Conservation (phyloP, 2,113 vertebrate species). For the Actinemys pallida region DNA sequence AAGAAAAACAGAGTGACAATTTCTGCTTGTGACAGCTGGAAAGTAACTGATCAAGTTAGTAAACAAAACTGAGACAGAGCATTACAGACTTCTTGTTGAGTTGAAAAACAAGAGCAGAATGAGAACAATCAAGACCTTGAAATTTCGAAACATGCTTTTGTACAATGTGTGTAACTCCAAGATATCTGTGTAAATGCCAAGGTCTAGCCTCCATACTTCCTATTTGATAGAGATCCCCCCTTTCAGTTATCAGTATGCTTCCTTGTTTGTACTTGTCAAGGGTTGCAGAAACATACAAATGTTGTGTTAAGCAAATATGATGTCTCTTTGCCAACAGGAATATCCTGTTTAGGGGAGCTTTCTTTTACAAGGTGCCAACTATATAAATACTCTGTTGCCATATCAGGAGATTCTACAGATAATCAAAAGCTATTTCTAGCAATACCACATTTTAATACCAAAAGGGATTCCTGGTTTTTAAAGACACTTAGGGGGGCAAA, state of each 20-base stretch:
- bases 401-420: constrained; percentile 29
- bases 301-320: constrained; percentile 80
- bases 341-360: constrained; percentile 79
- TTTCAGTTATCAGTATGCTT: constrained; percentile 64
- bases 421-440: background rate
- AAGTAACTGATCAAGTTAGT: constrained; percentile 26
- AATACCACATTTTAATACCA: background rate
- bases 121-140: constrained; percentile 50
- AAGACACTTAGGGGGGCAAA: background rate
- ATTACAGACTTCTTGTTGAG: background rate
- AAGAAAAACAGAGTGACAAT: constrained; percentile 10
- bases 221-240: constrained; percentile 36
- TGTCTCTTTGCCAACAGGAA: constrained; percentile 79
- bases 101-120: constrained; percentile 55
- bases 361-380: constrained; percentile 75
- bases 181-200: constrained; percentile 61
- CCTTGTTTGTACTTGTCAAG: constrained; percentile 79
- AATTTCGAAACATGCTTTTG: constrained; percentile 65
- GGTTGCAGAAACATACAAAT: constrained; percentile 74
- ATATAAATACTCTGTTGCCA: constrained; percentile 69
- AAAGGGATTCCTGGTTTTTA: background rate
- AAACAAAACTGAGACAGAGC: background rate
- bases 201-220: constrained; percentile 53
- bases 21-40: constrained; percentile 26
- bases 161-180: constrained; percentile 43